Evolutionary conservation across 2,888 invertebrate species (phyloP).

Genomic region (Baccha elongata): DNA sequence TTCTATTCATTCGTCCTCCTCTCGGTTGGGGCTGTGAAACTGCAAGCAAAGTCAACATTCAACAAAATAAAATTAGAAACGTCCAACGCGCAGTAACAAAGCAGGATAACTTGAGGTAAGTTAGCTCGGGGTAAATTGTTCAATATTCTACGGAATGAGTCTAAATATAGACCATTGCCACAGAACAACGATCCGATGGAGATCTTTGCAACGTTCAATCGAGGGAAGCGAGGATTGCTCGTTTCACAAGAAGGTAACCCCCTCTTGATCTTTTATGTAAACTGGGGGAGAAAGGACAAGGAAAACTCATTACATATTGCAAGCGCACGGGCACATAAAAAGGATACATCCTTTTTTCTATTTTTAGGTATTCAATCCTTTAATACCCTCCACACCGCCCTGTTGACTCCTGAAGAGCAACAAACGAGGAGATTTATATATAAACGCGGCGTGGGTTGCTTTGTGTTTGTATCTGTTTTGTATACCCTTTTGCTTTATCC

Average conservation of each 20-base stretch:
- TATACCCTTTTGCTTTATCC: conserved; percentile 53
- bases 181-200: neutral
- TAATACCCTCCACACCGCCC: conserved; percentile 26
- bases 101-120: conserved; percentile 61
- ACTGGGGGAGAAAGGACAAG: conserved; percentile 30
- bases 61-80: conserved; percentile 66
- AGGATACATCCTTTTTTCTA: conserved; percentile 72
- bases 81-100: conserved; percentile 49
- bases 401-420: neutral
- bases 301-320: conserved; percentile 39
- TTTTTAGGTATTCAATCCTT: conserved; percentile 64
- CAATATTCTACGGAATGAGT: conserved; percentile 51
- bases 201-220: neutral
- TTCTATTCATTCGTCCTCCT: conserved; percentile 27
- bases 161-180: conserved; percentile 57
- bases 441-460: conserved; percentile 59
- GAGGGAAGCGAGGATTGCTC: neutral
- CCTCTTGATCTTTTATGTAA: conserved; percentile 31
- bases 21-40: conserved; percentile 51
- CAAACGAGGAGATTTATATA: conserved; percentile 4
- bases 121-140: conserved; percentile 13
- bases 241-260: conserved; percentile 19
- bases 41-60: conserved; percentile 47
- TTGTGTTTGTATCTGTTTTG: conserved; percentile 37
- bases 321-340: conserved; percentile 27